phyloP scores from a whole-genome alignment of 2,113 vertebrate species.

The Pangasianodon hypophthalmus region DNA sequence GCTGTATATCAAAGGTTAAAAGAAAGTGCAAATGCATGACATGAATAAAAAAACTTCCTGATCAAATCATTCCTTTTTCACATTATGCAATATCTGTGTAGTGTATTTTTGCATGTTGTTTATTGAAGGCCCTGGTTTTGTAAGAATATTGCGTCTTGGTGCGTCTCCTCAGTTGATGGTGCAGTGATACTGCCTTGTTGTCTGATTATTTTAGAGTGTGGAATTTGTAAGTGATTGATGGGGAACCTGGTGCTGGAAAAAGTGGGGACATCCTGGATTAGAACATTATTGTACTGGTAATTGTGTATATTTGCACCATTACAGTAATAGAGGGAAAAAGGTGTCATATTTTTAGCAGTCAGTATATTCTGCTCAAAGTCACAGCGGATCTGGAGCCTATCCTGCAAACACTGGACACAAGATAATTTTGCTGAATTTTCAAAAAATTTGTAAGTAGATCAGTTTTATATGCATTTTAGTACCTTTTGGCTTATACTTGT shows the following conservation, averaged over 20 bases:
- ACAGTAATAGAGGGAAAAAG: neutral
- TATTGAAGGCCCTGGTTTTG: neutral
- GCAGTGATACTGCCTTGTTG: neutral
- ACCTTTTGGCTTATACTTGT: neutral
- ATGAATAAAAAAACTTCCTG: neutral
- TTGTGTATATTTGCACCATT: neutral
- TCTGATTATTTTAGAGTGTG: neutral
- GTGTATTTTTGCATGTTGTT: neutral
- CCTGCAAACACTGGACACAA: neutral
- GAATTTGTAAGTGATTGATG: slow-evolving; percentile 35
- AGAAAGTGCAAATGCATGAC: neutral
- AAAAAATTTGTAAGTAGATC: neutral
- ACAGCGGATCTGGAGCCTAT: neutral
- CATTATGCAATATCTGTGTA: neutral
- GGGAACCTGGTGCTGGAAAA: neutral
- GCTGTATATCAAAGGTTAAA: neutral
- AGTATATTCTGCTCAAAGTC: neutral
- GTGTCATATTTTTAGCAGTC: neutral
- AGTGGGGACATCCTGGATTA: neutral
- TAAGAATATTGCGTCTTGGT: neutral
- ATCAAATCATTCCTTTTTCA: neutral
- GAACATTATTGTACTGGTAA: neutral
- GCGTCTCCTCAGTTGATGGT: neutral
- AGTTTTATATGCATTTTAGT: neutral
- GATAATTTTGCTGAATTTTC: neutral